phyloP scores from a whole-genome alignment of 2,113 vertebrate species.

The Athene noctua region DNA sequence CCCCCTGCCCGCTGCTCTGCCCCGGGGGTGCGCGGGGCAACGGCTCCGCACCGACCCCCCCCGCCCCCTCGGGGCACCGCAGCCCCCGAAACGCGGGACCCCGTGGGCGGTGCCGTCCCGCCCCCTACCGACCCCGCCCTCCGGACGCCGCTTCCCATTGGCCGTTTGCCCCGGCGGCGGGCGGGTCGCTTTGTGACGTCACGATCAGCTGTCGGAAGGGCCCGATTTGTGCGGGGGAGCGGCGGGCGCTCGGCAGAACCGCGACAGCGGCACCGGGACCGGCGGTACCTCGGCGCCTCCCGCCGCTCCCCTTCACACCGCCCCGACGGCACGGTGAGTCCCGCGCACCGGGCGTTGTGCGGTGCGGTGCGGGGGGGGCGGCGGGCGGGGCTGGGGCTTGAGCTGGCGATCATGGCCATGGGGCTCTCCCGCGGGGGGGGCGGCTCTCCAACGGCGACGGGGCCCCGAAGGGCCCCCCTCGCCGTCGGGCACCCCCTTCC shows the following conservation, averaged over 20 bases:
- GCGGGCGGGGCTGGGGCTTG: background rate
- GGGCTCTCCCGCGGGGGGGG: background rate
- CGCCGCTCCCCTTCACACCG: background rate
- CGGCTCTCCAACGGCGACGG: too few relatives aligned
- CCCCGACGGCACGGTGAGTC: background rate
- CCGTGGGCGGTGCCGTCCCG: background rate
- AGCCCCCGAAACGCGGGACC: background rate
- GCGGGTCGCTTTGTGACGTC: background rate
- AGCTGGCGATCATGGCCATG: background rate
- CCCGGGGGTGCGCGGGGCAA: background rate
- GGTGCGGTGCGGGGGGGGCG: background rate
- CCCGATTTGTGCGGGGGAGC: slow-evolving; percentile 10
- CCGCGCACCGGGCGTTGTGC: too few relatives aligned
- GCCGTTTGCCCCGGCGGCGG: background rate
- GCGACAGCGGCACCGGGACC: background rate
- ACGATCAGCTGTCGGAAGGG: slow-evolving; percentile 29
- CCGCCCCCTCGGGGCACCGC: background rate
- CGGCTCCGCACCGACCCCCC: too few relatives aligned
- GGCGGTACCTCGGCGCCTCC: background rate
- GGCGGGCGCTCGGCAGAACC: background rate
- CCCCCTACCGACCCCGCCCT: background rate
- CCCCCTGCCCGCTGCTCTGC: too few relatives aligned
- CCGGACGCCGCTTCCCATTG: background rate
- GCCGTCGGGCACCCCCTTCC: too few relatives aligned
- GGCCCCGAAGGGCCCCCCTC: too few relatives aligned